A percentile compares a stretch with the other conserved stretches of the same genome.
phyloP scores from a whole-genome alignment of 2,113 vertebrate genomes.

The Vicugna pacos region DNA sequence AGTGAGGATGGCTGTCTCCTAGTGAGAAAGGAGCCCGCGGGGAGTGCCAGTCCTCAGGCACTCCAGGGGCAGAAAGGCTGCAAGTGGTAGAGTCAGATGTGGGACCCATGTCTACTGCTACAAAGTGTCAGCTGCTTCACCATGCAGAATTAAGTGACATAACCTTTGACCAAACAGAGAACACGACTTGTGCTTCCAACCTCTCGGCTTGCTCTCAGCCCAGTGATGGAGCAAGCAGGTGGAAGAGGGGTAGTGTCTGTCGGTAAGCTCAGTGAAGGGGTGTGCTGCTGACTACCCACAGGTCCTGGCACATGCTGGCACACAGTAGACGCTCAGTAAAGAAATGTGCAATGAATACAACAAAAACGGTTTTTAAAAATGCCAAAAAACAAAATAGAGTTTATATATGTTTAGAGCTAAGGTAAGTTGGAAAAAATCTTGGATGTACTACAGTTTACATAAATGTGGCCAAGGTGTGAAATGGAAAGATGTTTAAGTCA shows the following conservation, averaged over 20 bases:
- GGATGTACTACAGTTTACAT: neutral
- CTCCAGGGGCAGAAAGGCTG: neutral
- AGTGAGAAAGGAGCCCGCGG: neutral
- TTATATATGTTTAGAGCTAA: neutral
- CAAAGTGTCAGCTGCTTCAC: neutral
- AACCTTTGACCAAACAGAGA: neutral
- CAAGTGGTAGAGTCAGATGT: neutral
- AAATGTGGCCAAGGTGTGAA: neutral
- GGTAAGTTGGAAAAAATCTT: neutral
- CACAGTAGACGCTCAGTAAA: neutral
- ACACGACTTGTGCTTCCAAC: fast-evolving
- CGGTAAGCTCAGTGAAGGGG: neutral
- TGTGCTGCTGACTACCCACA: neutral
- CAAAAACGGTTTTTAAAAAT: neutral
- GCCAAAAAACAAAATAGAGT: neutral
- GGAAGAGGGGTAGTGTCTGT: fast-evolving
- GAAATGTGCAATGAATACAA: neutral
- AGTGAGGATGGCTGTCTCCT: neutral
- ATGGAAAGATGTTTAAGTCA: neutral
- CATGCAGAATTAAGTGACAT: neutral
- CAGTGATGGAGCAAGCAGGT: neutral
- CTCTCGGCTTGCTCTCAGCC: too few species aligned
- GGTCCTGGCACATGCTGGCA: neutral
- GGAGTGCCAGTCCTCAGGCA: neutral
- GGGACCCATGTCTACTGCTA: neutral